Conservation (phyloP, 2,113 vertebrate species). For the Collichthys lucidus region DNA sequence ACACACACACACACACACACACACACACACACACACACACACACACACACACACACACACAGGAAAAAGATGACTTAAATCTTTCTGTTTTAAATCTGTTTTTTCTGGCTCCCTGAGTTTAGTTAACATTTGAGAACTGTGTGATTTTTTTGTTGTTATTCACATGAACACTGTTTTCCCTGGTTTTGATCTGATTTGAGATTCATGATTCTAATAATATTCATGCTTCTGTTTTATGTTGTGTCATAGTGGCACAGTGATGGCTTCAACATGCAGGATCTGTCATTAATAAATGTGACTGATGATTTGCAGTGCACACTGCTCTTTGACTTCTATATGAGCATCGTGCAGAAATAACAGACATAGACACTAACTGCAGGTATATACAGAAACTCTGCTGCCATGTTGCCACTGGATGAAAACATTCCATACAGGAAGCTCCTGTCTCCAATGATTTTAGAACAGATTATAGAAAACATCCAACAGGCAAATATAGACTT, state of each 20-base stretch:
- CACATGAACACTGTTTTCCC: background rate
- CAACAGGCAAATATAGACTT: no score
- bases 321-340: no score
- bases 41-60: constrained; percentile 3
- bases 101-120: background rate
- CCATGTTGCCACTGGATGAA: no score
- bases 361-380: no score
- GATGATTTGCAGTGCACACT: background rate
- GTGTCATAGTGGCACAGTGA: background rate
- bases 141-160: background rate
- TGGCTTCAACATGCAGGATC: background rate
- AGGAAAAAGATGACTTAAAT: no score
- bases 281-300: background rate
- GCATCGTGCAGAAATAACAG: no score
- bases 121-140: background rate
- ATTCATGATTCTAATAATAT: background rate
- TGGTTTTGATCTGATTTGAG: background rate
- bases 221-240: background rate
- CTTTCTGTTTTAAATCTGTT: no score
- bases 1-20: background rate
- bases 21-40: constrained; percentile 5
- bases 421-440: no score
- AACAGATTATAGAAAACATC: no score
- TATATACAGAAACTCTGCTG: no score
- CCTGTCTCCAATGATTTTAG: no score